Evolutionary conservation across 2,888 invertebrate genomes (phyloP), one percentile per base, ranked within the genome.

Genomic region (Limnephilus marmoratus): DNA sequence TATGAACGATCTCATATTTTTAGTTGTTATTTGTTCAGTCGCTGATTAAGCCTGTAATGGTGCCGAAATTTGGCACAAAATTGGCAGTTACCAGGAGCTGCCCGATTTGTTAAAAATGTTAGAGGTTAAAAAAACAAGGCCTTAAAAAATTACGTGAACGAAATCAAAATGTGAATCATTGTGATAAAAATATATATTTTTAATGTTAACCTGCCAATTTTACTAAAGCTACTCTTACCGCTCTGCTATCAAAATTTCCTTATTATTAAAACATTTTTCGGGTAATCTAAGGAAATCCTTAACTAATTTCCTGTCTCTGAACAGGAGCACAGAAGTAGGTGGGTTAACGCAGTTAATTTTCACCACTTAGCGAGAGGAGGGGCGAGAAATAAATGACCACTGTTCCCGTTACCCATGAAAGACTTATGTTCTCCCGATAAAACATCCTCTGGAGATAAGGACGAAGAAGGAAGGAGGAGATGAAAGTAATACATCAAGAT

Each of bases 401-500:
- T 49, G 87, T 81, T 91, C 82, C 90, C 81, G 81, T 89, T 68
- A 53, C 92, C 88, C 81, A 37, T 88, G 91, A 90, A 91, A 93
- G 91, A 93, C 91, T 91, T 92, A 91, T 92, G 88, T 91, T 91
- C 91, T 91, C 88, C 90, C 89, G 92, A 93, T 93, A 93, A 91
- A 88, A 37, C 41, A 87, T 68, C 86, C 68, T 82, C 89, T 81
- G 24, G 34, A 83, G 90, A 93, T 89, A 91, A 91, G 87, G 91
- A 91, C 81, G 90, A 86, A 31, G 41, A 49, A 49, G 41, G 81
- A 81, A 82, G 45, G 85, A 90, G n/a, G 85, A 91, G 91, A 93
- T 85, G 92, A 93, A 91, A 85, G 85, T 90, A 90, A 92, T 92
- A 92, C 91, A 92, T 93, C 92, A 92, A 92, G 92, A 93, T 93